Conservation (phyloP, 2,113 vertebrate species). For the Sphyrna mokarran region DNA sequence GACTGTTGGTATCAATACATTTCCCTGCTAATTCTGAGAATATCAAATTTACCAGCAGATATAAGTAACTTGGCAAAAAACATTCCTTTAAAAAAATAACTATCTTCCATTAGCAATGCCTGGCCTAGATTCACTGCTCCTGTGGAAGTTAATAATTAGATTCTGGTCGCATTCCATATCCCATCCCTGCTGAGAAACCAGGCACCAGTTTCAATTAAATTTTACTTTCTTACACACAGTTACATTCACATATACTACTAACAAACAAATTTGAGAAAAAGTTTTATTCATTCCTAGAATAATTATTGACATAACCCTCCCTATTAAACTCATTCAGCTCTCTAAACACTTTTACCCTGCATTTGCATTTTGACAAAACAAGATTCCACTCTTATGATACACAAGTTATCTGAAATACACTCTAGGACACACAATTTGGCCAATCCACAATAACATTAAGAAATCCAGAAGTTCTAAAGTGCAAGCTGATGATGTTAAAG, state of each 20-base stretch:
- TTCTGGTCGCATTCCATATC: conserved; percentile 29
- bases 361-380: background rate
- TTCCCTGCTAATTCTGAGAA: background rate
- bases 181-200: conserved; percentile 1
- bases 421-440: background rate
- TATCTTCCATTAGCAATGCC: background rate
- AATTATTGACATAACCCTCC: background rate
- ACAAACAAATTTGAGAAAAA: background rate
- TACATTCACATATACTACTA: background rate
- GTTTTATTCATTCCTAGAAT: background rate
- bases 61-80: background rate
- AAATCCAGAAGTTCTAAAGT: background rate
- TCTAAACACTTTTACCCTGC: background rate
- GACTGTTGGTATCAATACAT: background rate
- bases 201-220: conserved; percentile 1
- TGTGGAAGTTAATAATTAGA: conserved; percentile 8
- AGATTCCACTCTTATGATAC: background rate
- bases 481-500: background rate
- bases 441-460: background rate
- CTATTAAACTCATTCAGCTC: background rate
- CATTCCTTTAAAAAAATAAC: background rate
- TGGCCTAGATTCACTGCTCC: conserved; percentile 14
- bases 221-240: conserved; percentile 10
- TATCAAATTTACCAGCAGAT: background rate
- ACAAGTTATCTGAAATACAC: background rate